These are phyloP conservation scores for Rotaria macrura DNA, from an alignment of 2,888 invertebrate genomes.

Conservation along the genomic window DNA sequence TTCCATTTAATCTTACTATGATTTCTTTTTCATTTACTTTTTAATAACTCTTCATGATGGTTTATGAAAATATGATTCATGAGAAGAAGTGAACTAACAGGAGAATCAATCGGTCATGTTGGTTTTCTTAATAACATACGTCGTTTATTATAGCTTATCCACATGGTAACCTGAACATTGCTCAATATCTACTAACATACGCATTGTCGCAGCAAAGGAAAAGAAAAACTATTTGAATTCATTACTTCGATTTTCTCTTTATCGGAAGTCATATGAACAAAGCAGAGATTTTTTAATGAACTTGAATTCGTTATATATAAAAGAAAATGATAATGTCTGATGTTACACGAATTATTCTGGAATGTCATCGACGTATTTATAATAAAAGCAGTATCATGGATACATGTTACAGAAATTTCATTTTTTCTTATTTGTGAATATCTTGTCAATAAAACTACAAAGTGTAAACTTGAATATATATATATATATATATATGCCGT, in stretches of 20 bases:
- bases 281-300: too few species aligned
- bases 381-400: constrained; percentile 40
- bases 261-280: too few species aligned
- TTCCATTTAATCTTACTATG: neutral
- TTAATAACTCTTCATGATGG: constrained; percentile 16
- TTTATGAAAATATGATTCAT: constrained; percentile 43
- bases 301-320: too few species aligned
- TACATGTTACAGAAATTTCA: constrained; percentile 25
- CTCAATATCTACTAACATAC: constrained; percentile 46
- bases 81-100: too few species aligned
- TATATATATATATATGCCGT: constrained; percentile 37
- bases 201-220: too few species aligned
- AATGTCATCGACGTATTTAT: too few species aligned
- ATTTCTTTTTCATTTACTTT: neutral
- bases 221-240: too few species aligned
- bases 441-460: constrained; percentile 45
- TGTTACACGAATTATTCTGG: too few species aligned
- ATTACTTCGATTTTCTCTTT: too few species aligned
- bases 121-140: too few species aligned
- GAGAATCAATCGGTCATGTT: too few species aligned
- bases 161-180: constrained; percentile 43
- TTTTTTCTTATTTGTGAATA: constrained; percentile 40
- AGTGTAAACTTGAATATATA: constrained; percentile 45
- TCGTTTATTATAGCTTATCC: constrained; percentile 38
- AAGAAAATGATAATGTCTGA: too few species aligned